Percentiles rank a stretch among this genome's conserved stretches.
These are phyloP conservation scores for Amiota mariae DNA, from an alignment of 2,888 invertebrate genomes.

Conservation along the genomic window DNA sequence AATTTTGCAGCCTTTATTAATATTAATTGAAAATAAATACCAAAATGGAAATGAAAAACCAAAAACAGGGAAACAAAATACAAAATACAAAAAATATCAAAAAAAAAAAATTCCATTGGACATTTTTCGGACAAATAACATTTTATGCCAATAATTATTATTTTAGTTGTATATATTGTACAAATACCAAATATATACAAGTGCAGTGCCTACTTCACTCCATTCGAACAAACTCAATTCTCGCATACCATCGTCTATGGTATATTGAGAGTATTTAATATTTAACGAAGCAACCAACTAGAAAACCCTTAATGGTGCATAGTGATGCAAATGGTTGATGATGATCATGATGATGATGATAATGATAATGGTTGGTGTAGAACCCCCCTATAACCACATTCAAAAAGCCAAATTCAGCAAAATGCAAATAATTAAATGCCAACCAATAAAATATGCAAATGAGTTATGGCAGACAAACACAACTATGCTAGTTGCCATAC, in stretches of 20 bases:
- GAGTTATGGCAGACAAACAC: constrained; percentile 53
- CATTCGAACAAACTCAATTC: too few relatives aligned
- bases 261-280: too few relatives aligned
- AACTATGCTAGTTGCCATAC: not conserved
- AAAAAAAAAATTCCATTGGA: not conserved
- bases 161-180: not conserved
- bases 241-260: too few relatives aligned
- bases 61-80: not conserved
- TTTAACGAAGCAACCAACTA: too few relatives aligned
- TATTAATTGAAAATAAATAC: constrained; percentile 67
- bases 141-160: constrained; percentile 4
- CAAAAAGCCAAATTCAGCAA: constrained; percentile 50
- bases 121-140: not conserved
- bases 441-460: constrained; percentile 71
- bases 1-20: constrained; percentile 57
- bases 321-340: too few relatives aligned
- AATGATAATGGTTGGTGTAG: not conserved
- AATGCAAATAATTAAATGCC: constrained; percentile 71
- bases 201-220: not conserved
- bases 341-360: too few relatives aligned
- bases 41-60: not conserved
- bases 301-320: too few relatives aligned
- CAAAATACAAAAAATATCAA: not conserved
- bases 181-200: not conserved
- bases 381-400: not conserved